Conservation (phyloP, 2,797 vertebrate genomes). For the Liasis olivaceus region DNA sequence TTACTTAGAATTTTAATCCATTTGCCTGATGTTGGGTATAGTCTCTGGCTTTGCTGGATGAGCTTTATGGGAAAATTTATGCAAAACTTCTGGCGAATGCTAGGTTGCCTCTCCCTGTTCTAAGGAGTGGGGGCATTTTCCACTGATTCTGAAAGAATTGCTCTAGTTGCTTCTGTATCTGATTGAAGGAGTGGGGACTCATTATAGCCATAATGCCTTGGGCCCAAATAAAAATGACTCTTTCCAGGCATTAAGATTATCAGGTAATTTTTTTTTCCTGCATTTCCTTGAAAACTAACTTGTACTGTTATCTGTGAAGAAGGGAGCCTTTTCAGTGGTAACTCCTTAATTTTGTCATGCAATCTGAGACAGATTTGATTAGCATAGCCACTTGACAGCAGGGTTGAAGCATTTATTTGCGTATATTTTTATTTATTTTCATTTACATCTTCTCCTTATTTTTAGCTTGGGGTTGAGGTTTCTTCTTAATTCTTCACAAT, state of each 20-base stretch:
- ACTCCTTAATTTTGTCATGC: neutral
- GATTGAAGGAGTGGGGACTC: neutral
- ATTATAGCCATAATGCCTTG: neutral
- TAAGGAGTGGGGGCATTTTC: neutral
- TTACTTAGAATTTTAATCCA: neutral
- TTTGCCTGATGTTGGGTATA: too few relatives aligned
- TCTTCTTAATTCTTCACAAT: neutral
- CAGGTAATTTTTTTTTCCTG: too few relatives aligned
- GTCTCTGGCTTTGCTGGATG: too few relatives aligned
- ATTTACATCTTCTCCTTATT: neutral
- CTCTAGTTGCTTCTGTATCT: neutral
- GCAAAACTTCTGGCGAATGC: neutral
- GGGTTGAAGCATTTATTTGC: neutral
- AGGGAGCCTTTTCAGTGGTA: neutral
- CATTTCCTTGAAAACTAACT: neutral
- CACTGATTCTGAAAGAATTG: neutral
- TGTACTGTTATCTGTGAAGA: neutral
- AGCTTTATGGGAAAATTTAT: neutral
- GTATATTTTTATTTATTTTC: neutral
- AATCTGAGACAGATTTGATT: neutral
- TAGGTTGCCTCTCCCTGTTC: neutral
- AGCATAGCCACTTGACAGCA: neutral
- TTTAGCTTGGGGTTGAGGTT: neutral
- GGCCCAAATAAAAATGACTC: neutral
- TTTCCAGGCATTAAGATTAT: neutral